Percentiles rank a stretch among this genome's conserved stretches.
Evolutionary conservation across 2,888 invertebrate species (phyloP).

Genomic region (Drosophila multiciliata): DNA sequence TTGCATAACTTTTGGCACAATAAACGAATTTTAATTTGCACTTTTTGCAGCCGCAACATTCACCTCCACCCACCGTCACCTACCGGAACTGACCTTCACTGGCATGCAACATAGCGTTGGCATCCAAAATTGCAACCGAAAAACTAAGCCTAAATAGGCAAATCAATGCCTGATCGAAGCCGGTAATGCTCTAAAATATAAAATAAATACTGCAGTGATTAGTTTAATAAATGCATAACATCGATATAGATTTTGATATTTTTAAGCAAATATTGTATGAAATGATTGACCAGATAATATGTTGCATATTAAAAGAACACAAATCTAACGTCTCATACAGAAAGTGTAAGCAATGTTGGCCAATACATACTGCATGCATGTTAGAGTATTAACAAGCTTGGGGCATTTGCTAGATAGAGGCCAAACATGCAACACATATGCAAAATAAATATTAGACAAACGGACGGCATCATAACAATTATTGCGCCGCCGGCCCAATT

Average conservation of each 20-base stretch:
- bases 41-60: conserved; percentile 37
- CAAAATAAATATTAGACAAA: conserved; percentile 77
- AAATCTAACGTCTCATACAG: background rate
- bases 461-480: conserved; percentile 79
- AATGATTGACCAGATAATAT: background rate
- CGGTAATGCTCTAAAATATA: conserved; percentile 29
- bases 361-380: background rate
- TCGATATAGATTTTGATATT: background rate
- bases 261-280: background rate
- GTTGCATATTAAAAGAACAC: background rate
- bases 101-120: conserved; percentile 42
- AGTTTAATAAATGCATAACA: background rate
- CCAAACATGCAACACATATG: conserved; percentile 64
- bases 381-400: conserved; percentile 38
- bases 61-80: conserved; percentile 10
- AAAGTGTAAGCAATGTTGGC: background rate
- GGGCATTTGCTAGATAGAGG: conserved; percentile 25
- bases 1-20: conserved; percentile 74
- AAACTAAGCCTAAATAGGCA: conserved; percentile 38
- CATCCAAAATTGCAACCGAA: conserved; percentile 36
- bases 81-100: conserved; percentile 44
- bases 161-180: conserved; percentile 28
- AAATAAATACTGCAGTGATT: background rate
- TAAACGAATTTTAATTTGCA: conserved; percentile 79
- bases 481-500: conserved; percentile 73